Evolutionary conservation across 2,888 invertebrate genomes (phyloP), one percentile per base, ranked within the genome.

Genomic region (Dinocampus coccinellae): DNA sequence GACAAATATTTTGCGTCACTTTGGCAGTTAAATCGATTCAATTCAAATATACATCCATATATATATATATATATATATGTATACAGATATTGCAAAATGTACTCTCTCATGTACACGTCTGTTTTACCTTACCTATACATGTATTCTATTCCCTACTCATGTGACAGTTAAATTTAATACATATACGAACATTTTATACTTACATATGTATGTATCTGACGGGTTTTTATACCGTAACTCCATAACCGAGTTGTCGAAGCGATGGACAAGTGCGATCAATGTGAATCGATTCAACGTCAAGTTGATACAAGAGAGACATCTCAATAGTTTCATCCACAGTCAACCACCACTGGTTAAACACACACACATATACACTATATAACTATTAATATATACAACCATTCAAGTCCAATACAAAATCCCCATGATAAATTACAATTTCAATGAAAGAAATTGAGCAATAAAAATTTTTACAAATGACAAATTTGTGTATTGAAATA

Each of bases 1-100:
- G 67, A 72, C 69, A 69, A 72, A 71, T 57, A 16, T 63, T 67
- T 58, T 26, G 69, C 57, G 69, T 69, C 65, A 69, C 61, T 75
- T 73, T 65, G 72, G 73, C 69, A 70, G 70, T 71, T 73, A 73
- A 75, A 75, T 75, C 75, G 72, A 75, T 75, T 75, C 72, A 71
- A 72, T 75, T 75, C 72, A 72, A 73, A 73, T 73, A 47, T 47
- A 69, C 64, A 72, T 64, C 53, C 47, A 60, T 55, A 26, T 53
- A 63, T 55, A 62, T 53, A 16, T 9, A 58, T 34, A 63, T 47
- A 36, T 69, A 65, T 68, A 68, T n/a, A n/a, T n/a, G n/a, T n/a
- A n/a, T n/a, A n/a, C n/a, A n/a, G n/a, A n/a, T n/a, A n/a, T n/a
- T n/a, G n/a, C n/a, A n/a, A n/a, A n/a, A n/a, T n/a, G n/a, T n/a